Evolutionary conservation across 1,140 invertebrate species (phyloP), one percentile per base, ranked within the genome.

Genomic region (Matsumurasca onukii): DNA sequence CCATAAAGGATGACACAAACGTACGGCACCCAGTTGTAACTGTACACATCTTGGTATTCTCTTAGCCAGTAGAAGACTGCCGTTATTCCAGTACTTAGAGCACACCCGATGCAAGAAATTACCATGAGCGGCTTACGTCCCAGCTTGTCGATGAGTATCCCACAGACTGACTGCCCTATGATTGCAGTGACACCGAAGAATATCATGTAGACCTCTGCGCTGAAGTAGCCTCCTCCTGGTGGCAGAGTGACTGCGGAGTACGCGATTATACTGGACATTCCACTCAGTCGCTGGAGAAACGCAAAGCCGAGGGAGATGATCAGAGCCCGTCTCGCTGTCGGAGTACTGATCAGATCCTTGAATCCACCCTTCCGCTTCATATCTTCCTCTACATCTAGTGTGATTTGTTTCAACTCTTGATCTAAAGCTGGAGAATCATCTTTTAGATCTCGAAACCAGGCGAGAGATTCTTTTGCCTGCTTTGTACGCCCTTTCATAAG

Each of bases 401-500:
- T 48, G 39, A 75, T 71, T 17, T 52, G 51, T 30, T 68, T 52
- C 12, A 70, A 31, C 59, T 73, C 71, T 25, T 22, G 17, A 20
- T 68, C 31, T 27, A 51, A 31, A 22, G 5, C 34, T 1, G 48
- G 12, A 13, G 67, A 66, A 12, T 70, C 69, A 3, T 34, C 22
- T 13, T 65, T 85, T 9, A 39, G 20, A 31, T 63, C 63, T 1
- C 93, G 82, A 0, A 95, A 79, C 71, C 84, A 89, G 66, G 83
- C 81, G 66, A 96, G 77, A 3, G 89, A 80, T 1, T 82, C 74
- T 0, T 85, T 75, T 0, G 91, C 92, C 1, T 86, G 85, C 5
- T 83, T 77, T 30, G 82, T 81, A 17, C 85, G 80, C 75, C 84
- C 82, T 74, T 85, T 85, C 2, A 79, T 78, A 0, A 91, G 78